Conservation (phyloP, 2,113 vertebrate species). For the Emberiza fucata region DNA sequence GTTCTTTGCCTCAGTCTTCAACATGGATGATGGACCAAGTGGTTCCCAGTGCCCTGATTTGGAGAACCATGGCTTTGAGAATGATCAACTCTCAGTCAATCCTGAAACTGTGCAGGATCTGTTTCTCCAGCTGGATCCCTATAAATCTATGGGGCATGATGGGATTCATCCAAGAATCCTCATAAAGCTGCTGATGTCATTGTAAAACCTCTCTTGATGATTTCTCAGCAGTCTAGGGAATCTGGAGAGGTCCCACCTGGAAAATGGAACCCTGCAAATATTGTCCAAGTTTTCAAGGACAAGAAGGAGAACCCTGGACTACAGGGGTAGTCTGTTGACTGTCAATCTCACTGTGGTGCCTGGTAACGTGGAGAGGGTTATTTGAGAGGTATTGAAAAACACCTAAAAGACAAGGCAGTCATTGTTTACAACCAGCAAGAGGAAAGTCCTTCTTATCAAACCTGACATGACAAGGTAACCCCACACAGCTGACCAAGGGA, state of each 20-base stretch:
- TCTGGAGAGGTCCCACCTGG: background rate
- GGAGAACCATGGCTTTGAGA: background rate
- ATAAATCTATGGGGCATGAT: background rate
- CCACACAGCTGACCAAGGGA: background rate
- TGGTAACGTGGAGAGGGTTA: background rate
- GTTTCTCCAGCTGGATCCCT: background rate
- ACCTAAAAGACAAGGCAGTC: background rate
- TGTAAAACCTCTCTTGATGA: background rate
- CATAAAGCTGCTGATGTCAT: background rate
- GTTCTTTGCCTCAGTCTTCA: background rate
- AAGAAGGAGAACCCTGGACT: background rate
- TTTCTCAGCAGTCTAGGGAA: background rate
- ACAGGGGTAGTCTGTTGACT: background rate
- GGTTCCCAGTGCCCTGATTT: background rate
- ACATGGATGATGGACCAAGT: background rate
- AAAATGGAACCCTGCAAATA: background rate
- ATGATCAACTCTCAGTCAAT: background rate
- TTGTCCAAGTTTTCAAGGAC: fast-evolving
- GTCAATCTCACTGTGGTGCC: background rate
- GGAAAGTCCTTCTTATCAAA: background rate
- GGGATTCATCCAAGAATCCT: background rate
- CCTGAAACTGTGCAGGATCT: background rate
- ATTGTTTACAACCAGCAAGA: background rate
- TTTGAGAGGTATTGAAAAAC: background rate
- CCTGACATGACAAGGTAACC: background rate